phyloP scores from a whole-genome alignment of 2,888 invertebrate genomes.

The Harpalus rubripes region DNA sequence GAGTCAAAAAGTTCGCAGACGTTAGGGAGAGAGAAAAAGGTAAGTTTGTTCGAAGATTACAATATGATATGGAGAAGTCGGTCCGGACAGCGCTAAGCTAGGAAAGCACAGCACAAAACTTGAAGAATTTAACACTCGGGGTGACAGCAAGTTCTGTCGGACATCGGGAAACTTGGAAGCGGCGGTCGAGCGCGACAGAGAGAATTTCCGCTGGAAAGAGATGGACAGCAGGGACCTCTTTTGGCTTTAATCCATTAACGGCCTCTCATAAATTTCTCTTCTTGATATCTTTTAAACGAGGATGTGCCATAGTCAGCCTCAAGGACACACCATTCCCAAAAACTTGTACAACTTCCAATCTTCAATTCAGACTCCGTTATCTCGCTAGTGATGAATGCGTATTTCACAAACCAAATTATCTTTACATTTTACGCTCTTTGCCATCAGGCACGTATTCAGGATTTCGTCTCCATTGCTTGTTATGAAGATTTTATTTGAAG shows the following conservation, averaged over 20 bases:
- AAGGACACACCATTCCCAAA: slow-evolving; percentile 60
- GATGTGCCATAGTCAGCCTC: slow-evolving; percentile 63
- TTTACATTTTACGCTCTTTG: slow-evolving; percentile 33
- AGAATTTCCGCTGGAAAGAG: slow-evolving; percentile 7
- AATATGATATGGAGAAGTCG: slow-evolving; percentile 62
- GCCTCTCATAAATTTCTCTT: slow-evolving; percentile 63
- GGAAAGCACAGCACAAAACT: slow-evolving; percentile 47
- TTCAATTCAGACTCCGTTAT: slow-evolving; percentile 52
- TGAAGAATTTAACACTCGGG: slow-evolving; percentile 65
- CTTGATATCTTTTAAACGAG: slow-evolving; percentile 66
- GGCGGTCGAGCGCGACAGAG: slow-evolving; percentile 30
- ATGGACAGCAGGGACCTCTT: slow-evolving; percentile 31
- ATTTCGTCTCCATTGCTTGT: no score
- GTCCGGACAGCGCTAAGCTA: slow-evolving; percentile 52
- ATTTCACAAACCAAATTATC: slow-evolving; percentile 62
- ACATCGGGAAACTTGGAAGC: slow-evolving; percentile 42
- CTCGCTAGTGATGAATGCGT: slow-evolving; percentile 61
- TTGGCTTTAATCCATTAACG: slow-evolving; percentile 67
- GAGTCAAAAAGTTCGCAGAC: slow-evolving; percentile 62
- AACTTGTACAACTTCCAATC: slow-evolving; percentile 65
- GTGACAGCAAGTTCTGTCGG: slow-evolving; percentile 64
- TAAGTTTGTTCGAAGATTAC: slow-evolving; percentile 61
- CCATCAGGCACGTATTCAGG: background rate
- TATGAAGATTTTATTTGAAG: no score
- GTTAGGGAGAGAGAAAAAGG: slow-evolving; percentile 13